Conservation (phyloP, 2,888 invertebrate species). For the Dascillus cervinus region DNA sequence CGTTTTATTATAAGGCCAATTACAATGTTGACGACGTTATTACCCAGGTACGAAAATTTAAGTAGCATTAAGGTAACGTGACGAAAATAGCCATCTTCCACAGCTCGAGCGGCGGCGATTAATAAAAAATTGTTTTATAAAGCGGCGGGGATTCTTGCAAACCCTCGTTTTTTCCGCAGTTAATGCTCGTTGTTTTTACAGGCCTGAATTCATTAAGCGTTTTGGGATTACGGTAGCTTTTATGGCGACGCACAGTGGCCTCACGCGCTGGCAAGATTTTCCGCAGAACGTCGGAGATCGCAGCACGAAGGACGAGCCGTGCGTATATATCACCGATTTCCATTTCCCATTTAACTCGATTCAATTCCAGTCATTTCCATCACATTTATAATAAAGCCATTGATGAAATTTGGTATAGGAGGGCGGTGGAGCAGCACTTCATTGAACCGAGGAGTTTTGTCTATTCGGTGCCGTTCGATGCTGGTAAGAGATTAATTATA, state of each 20-base stretch:
- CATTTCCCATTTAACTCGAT: not conserved
- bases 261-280: conserved; percentile 82
- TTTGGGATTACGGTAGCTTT: conserved; percentile 82
- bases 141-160: too few relatives aligned
- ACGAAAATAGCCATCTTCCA: too few relatives aligned
- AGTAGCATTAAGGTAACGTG: too few relatives aligned
- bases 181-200: conserved; percentile 40
- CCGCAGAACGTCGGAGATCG: conserved; percentile 48
- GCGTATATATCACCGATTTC: conserved; percentile 10
- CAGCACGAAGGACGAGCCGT: conserved; percentile 25
- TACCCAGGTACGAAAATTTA: conserved; percentile 91
- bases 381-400: conserved; percentile 68
- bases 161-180: too few relatives aligned
- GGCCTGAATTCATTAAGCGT: conserved; percentile 74
- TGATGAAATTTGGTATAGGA: conserved; percentile 83
- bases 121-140: too few relatives aligned
- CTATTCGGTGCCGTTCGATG: conserved; percentile 67
- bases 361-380: conserved; percentile 58
- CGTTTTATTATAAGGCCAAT: conserved; percentile 59
- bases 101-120: too few relatives aligned
- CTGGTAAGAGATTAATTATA: conserved; percentile 31
- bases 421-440: conserved; percentile 81
- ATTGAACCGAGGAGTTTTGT: conserved; percentile 73
- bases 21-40: conserved; percentile 86
- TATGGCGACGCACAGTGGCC: conserved; percentile 82